A percentile compares a stretch with the other conserved stretches of the same genome.
These are phyloP conservation scores for Gila orcuttii DNA, from an alignment of 2,113 vertebrate genomes.

Conservation along the genomic window DNA sequence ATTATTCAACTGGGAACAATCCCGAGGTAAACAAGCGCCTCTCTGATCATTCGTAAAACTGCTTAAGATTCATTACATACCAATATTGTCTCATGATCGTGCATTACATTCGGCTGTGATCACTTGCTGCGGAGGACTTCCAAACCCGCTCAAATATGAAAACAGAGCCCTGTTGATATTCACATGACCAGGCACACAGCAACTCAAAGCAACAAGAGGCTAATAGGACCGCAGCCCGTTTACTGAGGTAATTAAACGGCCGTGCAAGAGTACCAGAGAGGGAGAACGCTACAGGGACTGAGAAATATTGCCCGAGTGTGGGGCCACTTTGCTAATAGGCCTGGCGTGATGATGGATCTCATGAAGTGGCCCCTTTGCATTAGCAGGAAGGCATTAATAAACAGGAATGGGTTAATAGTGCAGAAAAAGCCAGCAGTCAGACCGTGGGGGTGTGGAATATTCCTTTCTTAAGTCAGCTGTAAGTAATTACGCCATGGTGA, in stretches of 20 bases:
- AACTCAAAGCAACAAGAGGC: slow-evolving; percentile 51
- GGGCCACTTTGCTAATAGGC: slow-evolving; percentile 76
- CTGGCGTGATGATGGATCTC: slow-evolving; percentile 90
- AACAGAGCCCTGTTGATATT: slow-evolving; percentile 8
- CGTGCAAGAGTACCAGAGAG: slow-evolving; percentile 61
- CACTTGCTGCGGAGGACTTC: neutral
- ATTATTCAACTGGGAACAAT: slow-evolving; percentile 15
- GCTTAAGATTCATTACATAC: slow-evolving; percentile 23
- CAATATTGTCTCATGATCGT: slow-evolving; percentile 15
- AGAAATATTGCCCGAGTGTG: slow-evolving; percentile 58
- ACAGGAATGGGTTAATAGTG: slow-evolving; percentile 99
- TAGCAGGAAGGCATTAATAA: slow-evolving; percentile 99
- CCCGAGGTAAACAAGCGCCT: slow-evolving; percentile 2
- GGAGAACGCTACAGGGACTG: slow-evolving; percentile 52
- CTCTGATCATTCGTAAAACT: slow-evolving; percentile 26
- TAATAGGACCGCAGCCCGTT: slow-evolving; percentile 52
- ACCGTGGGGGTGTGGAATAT: slow-evolving; percentile 94
- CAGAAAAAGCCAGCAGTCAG: slow-evolving; percentile 98
- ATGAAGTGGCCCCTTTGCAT: slow-evolving; percentile 81
- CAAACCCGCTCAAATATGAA: neutral
- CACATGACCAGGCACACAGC: slow-evolving; percentile 30
- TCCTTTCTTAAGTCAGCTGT: slow-evolving; percentile 99
- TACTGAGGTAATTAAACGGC: slow-evolving; percentile 58
- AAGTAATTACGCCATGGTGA: slow-evolving; percentile 99
- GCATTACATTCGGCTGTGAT: slow-evolving; percentile 30